Percentiles rank a stretch among this genome's conserved stretches.
Conservation (phyloP, 2,113 vertebrate genomes). For the Oncorhynchus mykiss region DNA sequence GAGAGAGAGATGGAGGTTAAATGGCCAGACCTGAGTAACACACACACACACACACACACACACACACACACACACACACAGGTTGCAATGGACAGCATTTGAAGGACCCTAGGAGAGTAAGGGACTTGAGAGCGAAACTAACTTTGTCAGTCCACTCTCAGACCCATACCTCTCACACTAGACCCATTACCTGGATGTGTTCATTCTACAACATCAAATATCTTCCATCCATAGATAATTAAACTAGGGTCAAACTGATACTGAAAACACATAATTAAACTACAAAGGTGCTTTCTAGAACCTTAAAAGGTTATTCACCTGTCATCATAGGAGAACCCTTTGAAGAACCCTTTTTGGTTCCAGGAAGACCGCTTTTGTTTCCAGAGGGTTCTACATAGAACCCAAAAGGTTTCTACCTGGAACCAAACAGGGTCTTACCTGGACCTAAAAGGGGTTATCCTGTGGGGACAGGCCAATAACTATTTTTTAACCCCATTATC, state of each 20-base stretch:
- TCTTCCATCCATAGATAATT: constrained; percentile 48
- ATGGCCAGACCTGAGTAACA: constrained; percentile 71
- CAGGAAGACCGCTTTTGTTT: too few relatives aligned
- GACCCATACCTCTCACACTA: constrained; percentile 63
- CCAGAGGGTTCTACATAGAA: too few relatives aligned
- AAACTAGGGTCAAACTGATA: constrained; percentile 5
- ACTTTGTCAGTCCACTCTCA: constrained; percentile 71
- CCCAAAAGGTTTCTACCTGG: too few relatives aligned
- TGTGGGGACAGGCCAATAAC: too few relatives aligned
- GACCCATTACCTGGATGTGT: constrained; percentile 63
- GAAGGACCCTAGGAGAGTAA: constrained; percentile 61
- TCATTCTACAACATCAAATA: constrained; percentile 64
- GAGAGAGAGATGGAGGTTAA: constrained; percentile 73
- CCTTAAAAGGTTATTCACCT: too few relatives aligned
- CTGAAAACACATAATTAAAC: constrained; percentile 6
- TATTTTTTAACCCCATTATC: too few relatives aligned
- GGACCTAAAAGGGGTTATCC: too few relatives aligned
- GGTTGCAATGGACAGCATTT: constrained; percentile 48
- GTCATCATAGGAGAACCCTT: too few relatives aligned
- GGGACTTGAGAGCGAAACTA: constrained; percentile 72
- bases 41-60: constrained; percentile 11
- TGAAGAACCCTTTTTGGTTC: too few relatives aligned
- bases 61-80: too few relatives aligned
- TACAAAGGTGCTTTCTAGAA: too few relatives aligned
- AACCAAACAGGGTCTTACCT: too few relatives aligned